Conservation (phyloP, 2,797 vertebrate genomes). For the Alectoris magna region DNA sequence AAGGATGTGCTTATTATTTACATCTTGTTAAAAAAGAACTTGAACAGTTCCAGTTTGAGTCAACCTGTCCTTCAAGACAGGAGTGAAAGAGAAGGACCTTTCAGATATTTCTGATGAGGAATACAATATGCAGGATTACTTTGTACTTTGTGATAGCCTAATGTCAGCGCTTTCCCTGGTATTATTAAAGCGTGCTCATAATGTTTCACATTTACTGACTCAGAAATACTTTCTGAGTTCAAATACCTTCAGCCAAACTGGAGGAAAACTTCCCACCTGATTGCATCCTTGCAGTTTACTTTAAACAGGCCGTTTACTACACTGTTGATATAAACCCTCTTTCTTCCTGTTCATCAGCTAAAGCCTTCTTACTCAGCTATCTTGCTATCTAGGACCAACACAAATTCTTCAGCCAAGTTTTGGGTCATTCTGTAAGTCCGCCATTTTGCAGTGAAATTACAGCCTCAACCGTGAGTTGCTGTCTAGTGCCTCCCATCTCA, state of each 20-base stretch:
- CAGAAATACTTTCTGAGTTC: neutral
- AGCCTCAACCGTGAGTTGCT: neutral
- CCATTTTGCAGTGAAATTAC: neutral
- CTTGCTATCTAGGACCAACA: neutral
- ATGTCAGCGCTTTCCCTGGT: neutral
- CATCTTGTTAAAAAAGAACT: neutral
- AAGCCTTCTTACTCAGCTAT: neutral
- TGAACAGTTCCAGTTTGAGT: neutral
- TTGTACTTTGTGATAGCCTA: neutral
- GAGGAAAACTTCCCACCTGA: neutral
- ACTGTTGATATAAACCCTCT: neutral
- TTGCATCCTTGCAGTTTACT: rapidly evolving
- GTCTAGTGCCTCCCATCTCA: neutral
- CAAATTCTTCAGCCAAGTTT: neutral
- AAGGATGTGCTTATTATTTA: neutral
- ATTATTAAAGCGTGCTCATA: neutral
- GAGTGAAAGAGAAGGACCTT: neutral
- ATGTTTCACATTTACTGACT: neutral
- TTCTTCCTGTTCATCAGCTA: neutral
- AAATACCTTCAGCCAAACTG: neutral
- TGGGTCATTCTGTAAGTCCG: neutral
- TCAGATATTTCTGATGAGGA: neutral
- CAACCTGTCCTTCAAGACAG: neutral
- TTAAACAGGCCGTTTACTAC: neutral
- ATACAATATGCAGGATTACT: rapidly evolving